A percentile compares a stretch with the other conserved stretches of the same genome.
Conservation (phyloP, 2,113 vertebrate genomes). For the Colius striatus region DNA sequence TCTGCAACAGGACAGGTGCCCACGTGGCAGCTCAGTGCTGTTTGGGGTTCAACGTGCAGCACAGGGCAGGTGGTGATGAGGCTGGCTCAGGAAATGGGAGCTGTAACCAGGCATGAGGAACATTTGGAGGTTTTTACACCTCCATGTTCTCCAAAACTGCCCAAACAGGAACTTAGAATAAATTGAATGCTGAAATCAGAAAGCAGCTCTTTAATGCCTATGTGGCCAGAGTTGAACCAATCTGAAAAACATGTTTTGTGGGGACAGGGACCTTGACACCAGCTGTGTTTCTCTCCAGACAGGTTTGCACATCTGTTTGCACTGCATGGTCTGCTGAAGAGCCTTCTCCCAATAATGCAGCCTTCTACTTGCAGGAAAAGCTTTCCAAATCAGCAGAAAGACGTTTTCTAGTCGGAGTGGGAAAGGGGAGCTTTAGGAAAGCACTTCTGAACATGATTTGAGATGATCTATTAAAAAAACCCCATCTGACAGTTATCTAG, state of each 20-base stretch:
- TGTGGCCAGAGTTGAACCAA: neutral
- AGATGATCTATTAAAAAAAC: neutral
- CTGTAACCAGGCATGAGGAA: neutral
- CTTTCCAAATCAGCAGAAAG: neutral
- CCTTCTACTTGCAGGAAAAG: neutral
- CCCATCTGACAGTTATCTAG: neutral
- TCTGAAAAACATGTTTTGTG: rapidly evolving
- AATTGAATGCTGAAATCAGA: neutral
- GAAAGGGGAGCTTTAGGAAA: neutral
- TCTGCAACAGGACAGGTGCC: neutral
- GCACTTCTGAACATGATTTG: neutral
- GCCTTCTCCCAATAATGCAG: neutral
- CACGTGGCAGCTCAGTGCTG: rapidly evolving
- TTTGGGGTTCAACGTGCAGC: rapidly evolving
- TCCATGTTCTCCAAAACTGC: neutral
- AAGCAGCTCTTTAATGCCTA: neutral
- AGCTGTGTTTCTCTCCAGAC: neutral
- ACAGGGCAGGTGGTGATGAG: neutral
- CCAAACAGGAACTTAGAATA: neutral
- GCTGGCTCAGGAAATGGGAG: neutral
- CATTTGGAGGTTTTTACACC: neutral
- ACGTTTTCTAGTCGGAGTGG: neutral
- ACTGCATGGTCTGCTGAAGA: neutral
- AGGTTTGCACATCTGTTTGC: neutral
- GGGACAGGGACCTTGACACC: neutral